Evolutionary conservation across 2,113 vertebrate genomes (phyloP).

Genomic region (Dendropsophus ebraccatus): DNA sequence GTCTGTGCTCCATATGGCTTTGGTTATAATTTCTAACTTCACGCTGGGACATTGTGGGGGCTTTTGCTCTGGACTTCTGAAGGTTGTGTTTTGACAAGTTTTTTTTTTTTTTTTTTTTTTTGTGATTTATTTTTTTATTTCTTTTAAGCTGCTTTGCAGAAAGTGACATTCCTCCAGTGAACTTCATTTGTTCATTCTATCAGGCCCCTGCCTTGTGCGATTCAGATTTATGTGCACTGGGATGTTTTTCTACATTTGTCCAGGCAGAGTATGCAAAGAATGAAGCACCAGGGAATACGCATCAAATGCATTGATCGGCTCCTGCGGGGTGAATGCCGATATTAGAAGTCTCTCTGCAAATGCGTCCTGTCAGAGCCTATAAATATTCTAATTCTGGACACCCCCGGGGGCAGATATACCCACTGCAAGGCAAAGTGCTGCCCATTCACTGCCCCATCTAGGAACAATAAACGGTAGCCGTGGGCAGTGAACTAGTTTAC

Average conservation of each 20-base stretch:
- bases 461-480: too few relatives aligned
- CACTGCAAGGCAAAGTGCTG: too few relatives aligned
- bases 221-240: slow-evolving; percentile 37
- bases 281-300: not conserved
- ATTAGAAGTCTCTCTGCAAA: not conserved
- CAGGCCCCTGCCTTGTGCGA: not conserved
- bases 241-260: slow-evolving; percentile 4
- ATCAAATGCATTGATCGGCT: slow-evolving; percentile 22
- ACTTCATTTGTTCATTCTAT: slow-evolving; percentile 1
- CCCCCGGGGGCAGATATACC: too few relatives aligned
- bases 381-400: too few relatives aligned
- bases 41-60: slow-evolving; percentile 13
- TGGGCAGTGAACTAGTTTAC: too few relatives aligned
- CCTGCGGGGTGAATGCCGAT: not conserved
- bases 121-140: too few relatives aligned
- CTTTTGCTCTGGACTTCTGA: slow-evolving; percentile 4
- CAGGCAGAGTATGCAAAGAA: slow-evolving; percentile 6
- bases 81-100: slow-evolving; percentile 39
- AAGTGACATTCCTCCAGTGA: slow-evolving; percentile 37
- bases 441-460: too few relatives aligned
- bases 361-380: too few relatives aligned
- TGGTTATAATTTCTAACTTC: slow-evolving; percentile 49
- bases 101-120: not conserved
- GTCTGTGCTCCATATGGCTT: slow-evolving; percentile 45
- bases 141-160: not conserved